These are phyloP conservation scores for Patiria miniata DNA, from an alignment of 35 echinoderm and acorn worm genomes.

Conservation along the genomic window DNA sequence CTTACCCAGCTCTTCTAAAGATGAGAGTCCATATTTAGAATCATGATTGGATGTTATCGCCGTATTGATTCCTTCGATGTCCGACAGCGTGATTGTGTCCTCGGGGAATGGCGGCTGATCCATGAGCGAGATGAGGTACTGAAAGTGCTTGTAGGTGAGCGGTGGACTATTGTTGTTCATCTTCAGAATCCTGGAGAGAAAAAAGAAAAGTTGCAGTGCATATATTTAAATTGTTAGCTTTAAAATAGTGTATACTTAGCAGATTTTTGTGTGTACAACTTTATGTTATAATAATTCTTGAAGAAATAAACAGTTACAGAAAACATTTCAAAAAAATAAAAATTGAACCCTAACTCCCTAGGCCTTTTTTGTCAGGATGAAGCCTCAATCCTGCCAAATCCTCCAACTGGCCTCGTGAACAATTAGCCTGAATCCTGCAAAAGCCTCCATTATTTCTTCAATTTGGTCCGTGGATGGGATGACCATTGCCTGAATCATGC, in stretches of 20 bases:
- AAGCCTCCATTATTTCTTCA: too few relatives aligned
- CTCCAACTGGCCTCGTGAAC: too few relatives aligned
- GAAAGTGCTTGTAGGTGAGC: conserved; percentile 88
- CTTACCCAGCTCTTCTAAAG: conserved; percentile 92
- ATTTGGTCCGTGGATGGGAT: too few relatives aligned
- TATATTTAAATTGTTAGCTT: not conserved
- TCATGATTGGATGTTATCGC: conserved; percentile 65
- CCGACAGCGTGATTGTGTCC: conserved; percentile 51
- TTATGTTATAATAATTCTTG: too few relatives aligned
- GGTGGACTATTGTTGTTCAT: conserved; percentile 79
- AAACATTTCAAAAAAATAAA: too few relatives aligned
- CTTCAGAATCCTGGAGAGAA: conserved; percentile 26
- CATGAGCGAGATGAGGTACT: conserved; percentile 66
- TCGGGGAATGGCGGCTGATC: conserved; percentile 64
- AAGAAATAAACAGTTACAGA: too few relatives aligned
- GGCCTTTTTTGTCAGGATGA: too few relatives aligned
- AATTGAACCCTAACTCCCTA: too few relatives aligned
- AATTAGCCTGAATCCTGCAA: too few relatives aligned
- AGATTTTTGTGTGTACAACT: not conserved
- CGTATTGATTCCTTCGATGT: conserved; percentile 70
- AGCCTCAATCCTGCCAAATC: too few relatives aligned
- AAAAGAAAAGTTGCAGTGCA: conserved; percentile 5
- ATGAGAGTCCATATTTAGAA: conserved; percentile 85
- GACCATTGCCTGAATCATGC: too few relatives aligned
- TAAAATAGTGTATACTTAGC: not conserved